Conservation (phyloP, 1,140 invertebrate genomes). For the Ephestia elutella region DNA sequence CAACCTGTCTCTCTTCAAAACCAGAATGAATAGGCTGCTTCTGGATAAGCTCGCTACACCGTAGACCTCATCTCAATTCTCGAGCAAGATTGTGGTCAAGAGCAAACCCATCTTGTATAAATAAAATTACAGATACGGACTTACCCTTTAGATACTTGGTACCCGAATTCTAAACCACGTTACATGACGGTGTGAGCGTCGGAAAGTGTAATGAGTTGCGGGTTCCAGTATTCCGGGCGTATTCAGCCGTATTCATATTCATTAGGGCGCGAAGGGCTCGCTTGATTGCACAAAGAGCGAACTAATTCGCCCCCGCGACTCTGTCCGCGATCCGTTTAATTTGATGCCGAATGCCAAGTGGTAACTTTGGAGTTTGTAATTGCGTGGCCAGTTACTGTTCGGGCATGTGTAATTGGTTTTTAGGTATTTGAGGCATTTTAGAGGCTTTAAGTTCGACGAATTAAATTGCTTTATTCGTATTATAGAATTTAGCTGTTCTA, state of each 20-base stretch:
- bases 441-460: not conserved
- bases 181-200: constrained; percentile 26
- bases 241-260: constrained; percentile 65
- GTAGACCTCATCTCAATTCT: too few species aligned
- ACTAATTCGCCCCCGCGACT: constrained; percentile 66
- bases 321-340: constrained; percentile 45
- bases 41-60: too few species aligned
- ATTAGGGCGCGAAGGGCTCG: constrained; percentile 66
- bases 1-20: too few species aligned
- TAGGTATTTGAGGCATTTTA: not conserved
- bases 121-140: too few species aligned
- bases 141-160: too few species aligned
- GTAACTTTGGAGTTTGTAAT: constrained; percentile 17
- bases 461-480: not conserved
- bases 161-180: too few species aligned
- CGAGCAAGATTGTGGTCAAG: too few species aligned
- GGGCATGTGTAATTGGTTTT: not conserved
- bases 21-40: too few species aligned
- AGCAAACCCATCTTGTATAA: too few species aligned
- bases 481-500: too few species aligned
- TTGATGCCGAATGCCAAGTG: constrained; percentile 43
- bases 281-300: constrained; percentile 74
- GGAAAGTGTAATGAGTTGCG: constrained; percentile 43
- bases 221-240: constrained; percentile 33
- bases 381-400: constrained; percentile 2